phyloP scores from a whole-genome alignment of 2,888 invertebrate species.

The Zygaena filipendulae region DNA sequence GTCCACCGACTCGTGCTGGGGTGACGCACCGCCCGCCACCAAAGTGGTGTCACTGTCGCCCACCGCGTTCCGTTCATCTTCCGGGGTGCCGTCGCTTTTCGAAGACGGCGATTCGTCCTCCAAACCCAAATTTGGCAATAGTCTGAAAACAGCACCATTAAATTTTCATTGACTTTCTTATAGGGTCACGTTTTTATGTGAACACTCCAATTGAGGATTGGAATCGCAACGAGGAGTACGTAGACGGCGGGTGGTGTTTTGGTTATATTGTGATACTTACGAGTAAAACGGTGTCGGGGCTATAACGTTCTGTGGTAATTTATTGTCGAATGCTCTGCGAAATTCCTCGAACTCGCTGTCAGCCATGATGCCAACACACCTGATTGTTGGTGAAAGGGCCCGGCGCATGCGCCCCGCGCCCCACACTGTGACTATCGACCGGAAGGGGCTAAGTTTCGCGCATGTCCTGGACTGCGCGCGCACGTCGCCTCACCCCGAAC shows the following conservation, averaged over 20 bases:
- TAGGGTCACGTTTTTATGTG: too few relatives aligned
- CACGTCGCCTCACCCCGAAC: slow-evolving; percentile 20
- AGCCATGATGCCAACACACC: slow-evolving; percentile 80
- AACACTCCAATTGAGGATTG: too few relatives aligned
- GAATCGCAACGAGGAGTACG: too few relatives aligned
- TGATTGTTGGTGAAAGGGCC: slow-evolving; percentile 72
- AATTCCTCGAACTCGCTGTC: slow-evolving; percentile 96
- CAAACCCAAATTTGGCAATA: slow-evolving; percentile 85
- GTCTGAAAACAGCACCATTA: slow-evolving; percentile 57
- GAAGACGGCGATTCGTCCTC: slow-evolving; percentile 87
- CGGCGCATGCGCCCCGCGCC: slow-evolving; percentile 42
- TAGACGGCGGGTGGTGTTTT: too few relatives aligned
- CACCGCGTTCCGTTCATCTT: slow-evolving; percentile 70
- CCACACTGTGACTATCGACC: slow-evolving; percentile 43
- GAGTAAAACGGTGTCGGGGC: slow-evolving; percentile 88
- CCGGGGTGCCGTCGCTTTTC: slow-evolving; percentile 77
- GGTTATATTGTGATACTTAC: slow-evolving; percentile 84
- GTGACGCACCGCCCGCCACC: slow-evolving; percentile 23
- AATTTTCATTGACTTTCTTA: too few relatives aligned
- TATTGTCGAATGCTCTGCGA: slow-evolving; percentile 82
- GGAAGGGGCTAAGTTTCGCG: slow-evolving; percentile 21
- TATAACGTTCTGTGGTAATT: slow-evolving; percentile 81
- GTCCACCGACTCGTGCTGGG: slow-evolving; percentile 30
- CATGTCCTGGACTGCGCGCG: slow-evolving; percentile 31
- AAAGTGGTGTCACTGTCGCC: slow-evolving; percentile 55